These are phyloP conservation scores for Erythrolamprus reginae DNA, from an alignment of 2,113 vertebrate species.

Conservation along the genomic window DNA sequence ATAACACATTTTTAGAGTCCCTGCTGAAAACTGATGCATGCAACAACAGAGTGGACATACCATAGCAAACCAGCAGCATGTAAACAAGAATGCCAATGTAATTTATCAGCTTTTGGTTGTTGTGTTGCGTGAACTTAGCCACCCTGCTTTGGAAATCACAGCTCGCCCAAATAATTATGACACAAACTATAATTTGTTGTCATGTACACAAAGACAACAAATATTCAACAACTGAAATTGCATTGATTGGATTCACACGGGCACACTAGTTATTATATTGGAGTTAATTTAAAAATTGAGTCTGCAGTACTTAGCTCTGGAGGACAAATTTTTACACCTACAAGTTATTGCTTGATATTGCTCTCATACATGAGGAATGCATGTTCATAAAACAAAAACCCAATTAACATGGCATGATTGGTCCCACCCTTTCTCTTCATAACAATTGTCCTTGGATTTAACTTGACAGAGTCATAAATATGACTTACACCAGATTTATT, in stretches of 20 bases:
- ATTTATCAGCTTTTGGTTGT: not conserved
- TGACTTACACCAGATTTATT: not conserved
- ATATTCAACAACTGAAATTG: not conserved
- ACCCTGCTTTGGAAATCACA: not conserved
- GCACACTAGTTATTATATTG: not conserved
- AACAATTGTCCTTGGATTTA: not conserved
- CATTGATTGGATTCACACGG: not conserved
- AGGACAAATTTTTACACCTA: not conserved
- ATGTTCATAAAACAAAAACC: not conserved
- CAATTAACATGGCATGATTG: not conserved
- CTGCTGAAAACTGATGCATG: not conserved
- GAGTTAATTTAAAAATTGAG: not conserved
- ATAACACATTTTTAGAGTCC: not conserved
- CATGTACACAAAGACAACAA: not conserved
- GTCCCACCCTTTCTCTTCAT: not conserved
- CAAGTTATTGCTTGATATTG: not conserved
- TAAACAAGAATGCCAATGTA: not conserved
- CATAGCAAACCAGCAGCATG: not conserved
- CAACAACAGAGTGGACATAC: not conserved
- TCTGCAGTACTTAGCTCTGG: not conserved
- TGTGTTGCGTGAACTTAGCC: not conserved
- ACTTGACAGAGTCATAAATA: not conserved
- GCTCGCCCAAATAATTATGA: not conserved
- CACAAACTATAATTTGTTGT: not conserved
- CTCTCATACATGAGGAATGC: not conserved